These are phyloP conservation scores for Lucilia cuprina DNA, from an alignment of 1,140 invertebrate genomes.

Conservation along the genomic window DNA sequence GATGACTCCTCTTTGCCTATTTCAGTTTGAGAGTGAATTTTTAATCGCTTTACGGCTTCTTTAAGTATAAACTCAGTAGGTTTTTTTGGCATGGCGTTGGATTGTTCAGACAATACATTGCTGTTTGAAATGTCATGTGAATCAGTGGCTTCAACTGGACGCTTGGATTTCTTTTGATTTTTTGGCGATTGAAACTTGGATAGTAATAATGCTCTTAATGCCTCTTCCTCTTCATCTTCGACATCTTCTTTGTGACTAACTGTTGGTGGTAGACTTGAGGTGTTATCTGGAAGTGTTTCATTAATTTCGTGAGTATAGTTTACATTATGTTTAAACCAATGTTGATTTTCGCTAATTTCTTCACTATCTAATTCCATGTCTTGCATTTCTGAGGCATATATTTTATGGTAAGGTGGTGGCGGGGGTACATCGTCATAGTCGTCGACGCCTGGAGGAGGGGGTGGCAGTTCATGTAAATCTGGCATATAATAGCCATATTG, in stretches of 20 bases:
- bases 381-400: not conserved
- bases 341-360: not conserved
- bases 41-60: slow-evolving; percentile 52
- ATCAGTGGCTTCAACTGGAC: not conserved
- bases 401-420: not conserved
- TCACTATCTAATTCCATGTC: slow-evolving; percentile 26
- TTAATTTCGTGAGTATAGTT: not conserved
- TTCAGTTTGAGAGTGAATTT: slow-evolving; percentile 17
- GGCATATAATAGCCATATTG: slow-evolving; percentile 12
- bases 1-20: not conserved
- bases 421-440: slow-evolving; percentile 44
- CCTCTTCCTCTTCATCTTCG: slow-evolving; percentile 54
- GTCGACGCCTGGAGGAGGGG: slow-evolving; percentile 37
- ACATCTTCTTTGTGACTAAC: not conserved
- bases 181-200: slow-evolving; percentile 44
- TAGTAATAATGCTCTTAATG: slow-evolving; percentile 52
- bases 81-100: not conserved
- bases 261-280: not conserved
- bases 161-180: slow-evolving; percentile 30
- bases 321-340: not conserved
- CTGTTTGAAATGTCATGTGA: not conserved
- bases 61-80: slow-evolving; percentile 50
- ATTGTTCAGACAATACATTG: not conserved
- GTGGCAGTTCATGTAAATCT: not conserved
- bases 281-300: not conserved